A percentile compares a stretch with the other conserved stretches of the same genome.
Evolutionary conservation across 2,113 vertebrate genomes (phyloP).

Genomic region (Meleagris gallopavo): DNA sequence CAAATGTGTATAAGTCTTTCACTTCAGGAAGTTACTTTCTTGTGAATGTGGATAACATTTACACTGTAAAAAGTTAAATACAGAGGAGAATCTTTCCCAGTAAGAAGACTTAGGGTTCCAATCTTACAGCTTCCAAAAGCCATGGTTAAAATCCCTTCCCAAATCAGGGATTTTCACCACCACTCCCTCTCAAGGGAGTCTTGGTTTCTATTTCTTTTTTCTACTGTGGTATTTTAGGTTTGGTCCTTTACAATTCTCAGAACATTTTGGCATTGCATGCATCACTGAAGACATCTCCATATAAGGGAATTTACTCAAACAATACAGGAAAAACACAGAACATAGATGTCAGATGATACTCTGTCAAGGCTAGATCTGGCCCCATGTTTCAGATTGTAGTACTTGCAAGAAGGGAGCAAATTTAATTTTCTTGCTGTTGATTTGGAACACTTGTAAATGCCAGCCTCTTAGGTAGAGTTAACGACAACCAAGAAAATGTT

Average conservation of each 20-base stretch:
- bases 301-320: constrained; percentile 54
- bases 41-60: not conserved
- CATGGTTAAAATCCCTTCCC: not conserved
- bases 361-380: constrained; percentile 40
- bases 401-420: not conserved
- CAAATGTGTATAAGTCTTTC: not conserved
- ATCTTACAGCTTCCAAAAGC: not conserved
- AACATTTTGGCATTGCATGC: constrained; percentile 37
- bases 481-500: constrained; percentile 27
- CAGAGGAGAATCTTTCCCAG: not conserved
- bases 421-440: constrained; percentile 60
- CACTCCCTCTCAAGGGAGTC: not conserved
- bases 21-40: not conserved
- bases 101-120: not conserved
- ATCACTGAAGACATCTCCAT: constrained; percentile 48
- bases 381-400: constrained; percentile 38
- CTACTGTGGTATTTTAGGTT: not conserved
- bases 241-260: constrained; percentile 1
- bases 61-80: not conserved
- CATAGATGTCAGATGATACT: constrained; percentile 55
- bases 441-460: not conserved
- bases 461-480: not conserved
- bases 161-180: not conserved
- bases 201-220: not conserved
- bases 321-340: not conserved